phyloP scores from a whole-genome alignment of 2,113 vertebrate genomes.

The Bombycilla garrulus region DNA sequence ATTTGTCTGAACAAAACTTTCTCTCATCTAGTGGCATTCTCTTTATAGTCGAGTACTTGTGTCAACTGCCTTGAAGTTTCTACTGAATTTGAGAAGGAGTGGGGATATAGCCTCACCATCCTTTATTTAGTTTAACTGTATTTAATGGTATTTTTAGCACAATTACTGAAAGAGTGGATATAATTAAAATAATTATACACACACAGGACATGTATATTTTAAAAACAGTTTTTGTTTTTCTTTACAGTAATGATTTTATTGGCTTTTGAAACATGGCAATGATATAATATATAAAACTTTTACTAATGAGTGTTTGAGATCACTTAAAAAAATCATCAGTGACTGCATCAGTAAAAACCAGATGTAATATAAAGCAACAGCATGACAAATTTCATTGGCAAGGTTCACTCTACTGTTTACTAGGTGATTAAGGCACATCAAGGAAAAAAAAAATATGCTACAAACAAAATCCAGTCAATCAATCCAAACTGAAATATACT shows the following conservation, averaged over 20 bases:
- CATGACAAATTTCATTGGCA: not conserved
- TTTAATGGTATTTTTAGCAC: not conserved
- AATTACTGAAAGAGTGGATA: not conserved
- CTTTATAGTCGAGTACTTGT: not conserved
- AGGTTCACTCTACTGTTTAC: not conserved
- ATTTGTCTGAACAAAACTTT: not conserved
- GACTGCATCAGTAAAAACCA: not conserved
- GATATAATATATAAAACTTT: not conserved
- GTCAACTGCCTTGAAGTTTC: not conserved
- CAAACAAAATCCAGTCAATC: not conserved
- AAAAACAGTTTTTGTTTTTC: not conserved
- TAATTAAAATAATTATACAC: not conserved
- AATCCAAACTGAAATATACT: not conserved
- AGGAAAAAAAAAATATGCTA: not conserved
- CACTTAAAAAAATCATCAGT: not conserved
- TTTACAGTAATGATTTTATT: not conserved
- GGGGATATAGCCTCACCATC: not conserved
- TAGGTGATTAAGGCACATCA: not conserved
- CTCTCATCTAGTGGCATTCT: not conserved
- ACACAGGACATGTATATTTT: not conserved
- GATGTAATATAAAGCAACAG: not conserved
- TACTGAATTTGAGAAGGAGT: not conserved
- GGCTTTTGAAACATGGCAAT: not conserved
- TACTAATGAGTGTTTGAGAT: not conserved
- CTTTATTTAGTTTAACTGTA: not conserved